Evolutionary conservation across 2,888 invertebrate genomes (phyloP).

Genomic region (Exocentrus adspersus): DNA sequence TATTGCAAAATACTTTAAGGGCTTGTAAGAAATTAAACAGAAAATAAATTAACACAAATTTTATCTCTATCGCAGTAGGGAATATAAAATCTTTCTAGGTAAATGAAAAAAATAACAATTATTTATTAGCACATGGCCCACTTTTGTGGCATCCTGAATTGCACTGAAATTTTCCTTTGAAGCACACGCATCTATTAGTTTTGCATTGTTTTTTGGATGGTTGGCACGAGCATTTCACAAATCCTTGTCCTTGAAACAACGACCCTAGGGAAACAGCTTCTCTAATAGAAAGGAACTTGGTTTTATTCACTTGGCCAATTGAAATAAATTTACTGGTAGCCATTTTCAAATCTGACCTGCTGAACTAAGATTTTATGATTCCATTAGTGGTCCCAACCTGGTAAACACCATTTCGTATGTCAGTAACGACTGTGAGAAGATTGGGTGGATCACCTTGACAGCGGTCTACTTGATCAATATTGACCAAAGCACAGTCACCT

Average conservation of each 20-base stretch:
- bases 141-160: slow-evolving; percentile 10
- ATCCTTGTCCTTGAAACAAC: slow-evolving; percentile 1
- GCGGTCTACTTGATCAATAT: background rate
- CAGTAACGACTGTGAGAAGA: background rate
- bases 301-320: background rate
- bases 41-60: no score
- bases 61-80: background rate
- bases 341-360: background rate
- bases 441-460: background rate
- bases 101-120: background rate
- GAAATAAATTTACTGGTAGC: background rate
- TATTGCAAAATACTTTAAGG: no score
- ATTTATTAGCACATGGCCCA: slow-evolving; percentile 7
- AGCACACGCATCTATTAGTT: slow-evolving; percentile 3
- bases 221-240: slow-evolving; percentile 8
- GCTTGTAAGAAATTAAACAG: no score
- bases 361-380: slow-evolving; percentile 2
- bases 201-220: slow-evolving; percentile 11
- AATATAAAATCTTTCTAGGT: background rate
- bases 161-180: slow-evolving; percentile 6
- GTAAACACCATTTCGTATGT: slow-evolving; percentile 3
- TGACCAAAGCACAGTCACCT: slow-evolving; percentile 8
- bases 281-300: slow-evolving; percentile 7
- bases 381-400: slow-evolving; percentile 1
- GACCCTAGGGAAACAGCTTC: slow-evolving; percentile 1